Percentiles rank a stretch among this genome's conserved stretches.
These are phyloP conservation scores for Matsumyia berberina DNA, from an alignment of 2,888 invertebrate genomes.

Conservation along the genomic window DNA sequence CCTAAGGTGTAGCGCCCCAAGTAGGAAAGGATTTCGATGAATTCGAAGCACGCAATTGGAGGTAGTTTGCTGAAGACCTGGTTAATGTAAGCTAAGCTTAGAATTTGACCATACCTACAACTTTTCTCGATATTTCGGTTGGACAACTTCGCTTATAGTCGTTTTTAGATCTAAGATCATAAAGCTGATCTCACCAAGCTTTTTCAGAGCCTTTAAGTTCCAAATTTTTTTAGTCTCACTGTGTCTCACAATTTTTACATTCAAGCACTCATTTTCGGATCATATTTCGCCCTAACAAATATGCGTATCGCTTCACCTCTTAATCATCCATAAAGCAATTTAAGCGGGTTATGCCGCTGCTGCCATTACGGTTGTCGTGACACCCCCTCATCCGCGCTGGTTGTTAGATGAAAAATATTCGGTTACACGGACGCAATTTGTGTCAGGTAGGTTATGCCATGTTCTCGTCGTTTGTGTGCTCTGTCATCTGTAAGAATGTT, in stretches of 20 bases:
- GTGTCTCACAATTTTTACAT: neutral
- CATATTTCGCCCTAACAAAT: constrained; percentile 56
- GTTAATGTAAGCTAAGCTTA: too few species aligned
- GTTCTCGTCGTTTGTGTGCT: neutral
- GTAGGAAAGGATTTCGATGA: too few species aligned
- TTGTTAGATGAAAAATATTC: constrained; percentile 41
- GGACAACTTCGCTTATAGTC: too few species aligned
- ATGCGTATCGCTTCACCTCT: constrained; percentile 52
- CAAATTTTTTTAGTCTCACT: constrained; percentile 8
- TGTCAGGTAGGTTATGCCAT: constrained; percentile 50
- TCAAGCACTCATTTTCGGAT: constrained; percentile 42
- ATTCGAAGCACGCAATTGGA: too few species aligned
- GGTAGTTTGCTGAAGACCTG: too few species aligned
- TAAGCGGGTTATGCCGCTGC: constrained; percentile 50
- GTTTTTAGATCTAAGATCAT: too few species aligned
- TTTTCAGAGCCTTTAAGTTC: neutral
- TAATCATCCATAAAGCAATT: constrained; percentile 64
- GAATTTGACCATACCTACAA: too few species aligned
- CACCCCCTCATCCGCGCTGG: constrained; percentile 19
- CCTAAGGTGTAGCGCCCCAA: too few species aligned
- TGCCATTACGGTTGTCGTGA: constrained; percentile 43
- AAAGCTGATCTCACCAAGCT: too few species aligned
- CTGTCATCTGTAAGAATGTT: constrained; percentile 28
- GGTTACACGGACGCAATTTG: constrained; percentile 49
- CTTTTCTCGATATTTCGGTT: too few species aligned